Evolutionary conservation across 2,888 invertebrate species (phyloP), one percentile per base, ranked within the genome.

Genomic region (Drosophila koepferae): DNA sequence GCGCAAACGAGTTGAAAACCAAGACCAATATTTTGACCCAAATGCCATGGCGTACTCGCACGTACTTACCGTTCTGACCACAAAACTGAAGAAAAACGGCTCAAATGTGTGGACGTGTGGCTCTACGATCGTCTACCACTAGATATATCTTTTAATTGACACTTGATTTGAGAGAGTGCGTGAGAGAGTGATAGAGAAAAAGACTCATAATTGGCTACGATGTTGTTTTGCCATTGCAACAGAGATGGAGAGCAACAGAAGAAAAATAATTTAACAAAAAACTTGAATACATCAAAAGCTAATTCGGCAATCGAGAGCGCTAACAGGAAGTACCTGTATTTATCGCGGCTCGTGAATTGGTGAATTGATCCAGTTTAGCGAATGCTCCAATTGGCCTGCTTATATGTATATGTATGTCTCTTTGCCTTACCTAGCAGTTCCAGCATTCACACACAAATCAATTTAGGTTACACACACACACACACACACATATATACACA

Each of bases 61-160:
- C 80, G 84, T 83, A 77, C 69, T 83, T 61, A 64, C 56, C 63
- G 81, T 82, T 83, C 84, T 80, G 81, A 64, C 80, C 68, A 61
- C 68, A 63, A 61, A 41, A 14, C 38, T 16, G 49, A 44, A 46
- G 58, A 36, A 59, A 61, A 60, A 75, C 64, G 44, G 70, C 70
- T 48, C 72, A 75, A 68, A 76, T 77, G 77, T 61, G 62, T 65
- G 63, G 71, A 81, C 81, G 77, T 82, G 81, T 44, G 49, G 56
- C 56, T 28, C 59, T 23, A 55, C 46, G 56, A 51, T 34, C 38
- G 60, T 34, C 31, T 34, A 46, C 31, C 31, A 46, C 62, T 61
- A 75, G 59, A 76, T 81, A 73, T 69, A 78, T 78, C 72, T 79
- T 81, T 85, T 86, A 85, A 85, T 82, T 82, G 86, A 81, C 82